Percentiles rank a stretch among this genome's conserved stretches.
Evolutionary conservation across 1,140 invertebrate species (phyloP).

Genomic region (Meloidogyne hapla): DNA sequence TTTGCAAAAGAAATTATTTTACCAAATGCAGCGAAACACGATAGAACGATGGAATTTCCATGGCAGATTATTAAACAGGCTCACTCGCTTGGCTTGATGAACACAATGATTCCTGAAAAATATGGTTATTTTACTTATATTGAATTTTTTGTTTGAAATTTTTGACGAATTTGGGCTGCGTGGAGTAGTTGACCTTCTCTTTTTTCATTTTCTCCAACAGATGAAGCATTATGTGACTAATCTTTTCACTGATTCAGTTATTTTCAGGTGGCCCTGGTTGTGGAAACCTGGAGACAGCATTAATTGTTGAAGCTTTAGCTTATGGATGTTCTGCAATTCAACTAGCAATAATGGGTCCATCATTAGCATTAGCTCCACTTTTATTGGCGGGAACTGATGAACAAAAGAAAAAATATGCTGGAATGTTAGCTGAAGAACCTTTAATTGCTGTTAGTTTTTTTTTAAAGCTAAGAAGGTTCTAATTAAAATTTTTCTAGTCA

Average conservation of each 20-base stretch:
- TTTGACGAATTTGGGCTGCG: not conserved
- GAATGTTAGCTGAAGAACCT: constrained; percentile 80
- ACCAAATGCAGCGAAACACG: constrained; percentile 83
- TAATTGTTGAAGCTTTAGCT: constrained; percentile 81
- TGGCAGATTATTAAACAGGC: constrained; percentile 93
- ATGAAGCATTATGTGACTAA: no score
- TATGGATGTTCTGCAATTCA: constrained; percentile 91
- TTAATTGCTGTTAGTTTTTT: constrained; percentile 74
- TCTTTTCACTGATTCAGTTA: no score
- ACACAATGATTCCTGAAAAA: constrained; percentile 76
- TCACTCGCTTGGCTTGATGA: constrained; percentile 82
- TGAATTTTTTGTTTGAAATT: not conserved
- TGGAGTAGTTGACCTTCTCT: no score
- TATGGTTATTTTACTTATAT: constrained; percentile 63
- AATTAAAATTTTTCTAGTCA: constrained; percentile 15
- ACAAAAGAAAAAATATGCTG: constrained; percentile 90
- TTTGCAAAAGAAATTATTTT: constrained; percentile 88
- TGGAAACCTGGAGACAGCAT: constrained; percentile 77
- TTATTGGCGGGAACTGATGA: constrained; percentile 80
- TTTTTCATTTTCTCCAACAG: no score
- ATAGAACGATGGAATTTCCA: constrained; percentile 85
- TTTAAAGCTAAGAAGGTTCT: not conserved
- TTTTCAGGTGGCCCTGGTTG: constrained; percentile 58
- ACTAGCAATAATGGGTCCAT: constrained; percentile 73
- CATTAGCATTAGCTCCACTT: constrained; percentile 79